A percentile compares a stretch with the other conserved stretches of the same genome.
phyloP scores from a whole-genome alignment of 2,888 invertebrate genomes.

The Luperina nickerlii region DNA sequence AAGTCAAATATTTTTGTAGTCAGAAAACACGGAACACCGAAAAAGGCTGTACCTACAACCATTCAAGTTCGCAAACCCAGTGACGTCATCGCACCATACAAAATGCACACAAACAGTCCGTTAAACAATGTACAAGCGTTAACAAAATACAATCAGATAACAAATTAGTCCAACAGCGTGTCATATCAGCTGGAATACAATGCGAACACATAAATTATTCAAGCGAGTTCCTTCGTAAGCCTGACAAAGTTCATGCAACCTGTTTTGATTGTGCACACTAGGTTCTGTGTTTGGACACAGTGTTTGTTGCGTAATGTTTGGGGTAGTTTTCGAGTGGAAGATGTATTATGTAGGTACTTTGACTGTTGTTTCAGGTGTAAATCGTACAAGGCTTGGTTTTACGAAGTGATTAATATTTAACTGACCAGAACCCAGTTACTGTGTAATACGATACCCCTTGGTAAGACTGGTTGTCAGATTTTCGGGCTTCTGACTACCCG shows the following conservation, averaged over 20 bases:
- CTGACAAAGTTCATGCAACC: constrained; percentile 56
- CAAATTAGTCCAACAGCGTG: constrained; percentile 53
- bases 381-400: too few species aligned
- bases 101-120: constrained; percentile 40
- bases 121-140: constrained; percentile 38
- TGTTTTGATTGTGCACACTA: constrained; percentile 36
- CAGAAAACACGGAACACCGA: not conserved
- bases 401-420: not conserved
- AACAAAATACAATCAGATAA: constrained; percentile 62
- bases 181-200: constrained; percentile 61
- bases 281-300: constrained; percentile 41
- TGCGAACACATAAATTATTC: constrained; percentile 59
- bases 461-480: too few species aligned
- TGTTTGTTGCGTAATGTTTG: constrained; percentile 33
- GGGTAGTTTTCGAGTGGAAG: constrained; percentile 31
- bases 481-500: too few species aligned
- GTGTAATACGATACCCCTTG: too few species aligned
- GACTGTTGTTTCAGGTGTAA: not conserved
- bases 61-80: constrained; percentile 11
- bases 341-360: not conserved
- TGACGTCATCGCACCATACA: constrained; percentile 52
- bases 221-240: constrained; percentile 45
- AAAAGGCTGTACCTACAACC: constrained; percentile 14
- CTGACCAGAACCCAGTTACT: not conserved
- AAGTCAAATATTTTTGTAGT: not conserved